Evolutionary conservation across 2,113 vertebrate genomes (phyloP).

Genomic region (Ochotona curzoniae): DNA sequence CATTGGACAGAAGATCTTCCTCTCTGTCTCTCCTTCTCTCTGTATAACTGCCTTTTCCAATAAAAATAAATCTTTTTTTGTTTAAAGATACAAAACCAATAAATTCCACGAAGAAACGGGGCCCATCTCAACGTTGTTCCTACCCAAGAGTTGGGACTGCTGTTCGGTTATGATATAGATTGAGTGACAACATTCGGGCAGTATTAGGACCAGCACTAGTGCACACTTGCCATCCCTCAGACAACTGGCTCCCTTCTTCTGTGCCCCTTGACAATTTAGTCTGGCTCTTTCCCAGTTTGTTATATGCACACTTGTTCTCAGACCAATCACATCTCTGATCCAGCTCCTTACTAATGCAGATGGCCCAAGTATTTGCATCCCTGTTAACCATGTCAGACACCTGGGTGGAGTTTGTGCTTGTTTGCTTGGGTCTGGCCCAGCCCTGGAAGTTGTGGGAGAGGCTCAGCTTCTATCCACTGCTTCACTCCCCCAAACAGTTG

Average conservation of each 20-base stretch:
- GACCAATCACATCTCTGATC: not conserved
- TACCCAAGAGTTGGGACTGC: not conserved
- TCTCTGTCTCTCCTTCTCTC: too few species aligned
- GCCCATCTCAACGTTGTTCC: not conserved
- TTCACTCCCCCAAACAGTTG: too few species aligned
- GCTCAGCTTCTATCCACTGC: too few species aligned
- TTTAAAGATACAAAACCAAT: not conserved
- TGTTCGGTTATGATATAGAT: not conserved
- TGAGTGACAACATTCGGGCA: not conserved
- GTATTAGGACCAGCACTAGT: not conserved
- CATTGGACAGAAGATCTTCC: too few species aligned
- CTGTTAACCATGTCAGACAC: too few species aligned
- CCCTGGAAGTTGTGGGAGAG: too few species aligned
- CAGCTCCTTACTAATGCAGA: too few species aligned
- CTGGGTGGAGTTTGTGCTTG: too few species aligned
- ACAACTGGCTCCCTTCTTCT: not conserved
- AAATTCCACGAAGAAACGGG: not conserved
- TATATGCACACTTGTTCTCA: not conserved
- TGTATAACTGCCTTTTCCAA: too few species aligned
- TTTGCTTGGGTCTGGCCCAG: too few species aligned
- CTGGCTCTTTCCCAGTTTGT: not conserved
- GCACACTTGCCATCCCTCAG: not conserved
- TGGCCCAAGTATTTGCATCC: too few species aligned
- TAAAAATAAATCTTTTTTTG: too few species aligned
- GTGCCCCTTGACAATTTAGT: not conserved